A percentile compares a stretch with the other conserved stretches of the same genome.
These are phyloP conservation scores for Colistium nudipinnis DNA, from an alignment of 2,113 vertebrate species.

Conservation along the genomic window DNA sequence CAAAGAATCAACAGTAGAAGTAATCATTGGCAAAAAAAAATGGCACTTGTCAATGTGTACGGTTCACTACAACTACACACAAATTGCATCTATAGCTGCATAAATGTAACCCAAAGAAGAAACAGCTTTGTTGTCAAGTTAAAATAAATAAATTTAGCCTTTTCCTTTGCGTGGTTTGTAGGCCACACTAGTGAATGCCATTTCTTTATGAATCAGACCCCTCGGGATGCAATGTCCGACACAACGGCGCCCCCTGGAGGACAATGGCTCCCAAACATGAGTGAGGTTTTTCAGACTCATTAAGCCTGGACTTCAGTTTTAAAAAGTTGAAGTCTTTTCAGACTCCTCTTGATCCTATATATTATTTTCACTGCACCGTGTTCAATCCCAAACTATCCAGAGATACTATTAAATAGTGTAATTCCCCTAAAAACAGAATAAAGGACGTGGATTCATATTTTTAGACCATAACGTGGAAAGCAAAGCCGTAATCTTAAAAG, in stretches of 20 bases:
- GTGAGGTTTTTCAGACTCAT: too few species aligned
- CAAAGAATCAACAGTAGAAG: too few species aligned
- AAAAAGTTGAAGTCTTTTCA: background rate
- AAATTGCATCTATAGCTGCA: too few species aligned
- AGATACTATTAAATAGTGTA: background rate
- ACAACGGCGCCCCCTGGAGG: constrained; percentile 35
- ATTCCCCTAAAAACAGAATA: too few species aligned
- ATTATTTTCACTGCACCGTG: background rate
- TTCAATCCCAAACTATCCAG: background rate
- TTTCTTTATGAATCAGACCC: constrained; percentile 45
- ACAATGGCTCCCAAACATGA: background rate
- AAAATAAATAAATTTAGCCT: background rate
- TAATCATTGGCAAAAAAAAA: too few species aligned
- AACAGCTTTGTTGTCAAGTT: too few species aligned
- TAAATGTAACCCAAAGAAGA: too few species aligned
- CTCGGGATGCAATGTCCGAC: background rate
- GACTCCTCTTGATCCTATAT: too few species aligned
- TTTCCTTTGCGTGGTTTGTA: background rate
- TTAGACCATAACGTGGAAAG: background rate
- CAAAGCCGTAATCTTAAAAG: background rate
- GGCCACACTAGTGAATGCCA: constrained; percentile 12
- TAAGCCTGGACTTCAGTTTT: background rate
- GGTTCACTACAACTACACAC: too few species aligned
- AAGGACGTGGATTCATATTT: too few species aligned
- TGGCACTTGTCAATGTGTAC: too few species aligned